phyloP scores from a whole-genome alignment of 2,113 vertebrate genomes.

The Sceloporus undulatus region DNA sequence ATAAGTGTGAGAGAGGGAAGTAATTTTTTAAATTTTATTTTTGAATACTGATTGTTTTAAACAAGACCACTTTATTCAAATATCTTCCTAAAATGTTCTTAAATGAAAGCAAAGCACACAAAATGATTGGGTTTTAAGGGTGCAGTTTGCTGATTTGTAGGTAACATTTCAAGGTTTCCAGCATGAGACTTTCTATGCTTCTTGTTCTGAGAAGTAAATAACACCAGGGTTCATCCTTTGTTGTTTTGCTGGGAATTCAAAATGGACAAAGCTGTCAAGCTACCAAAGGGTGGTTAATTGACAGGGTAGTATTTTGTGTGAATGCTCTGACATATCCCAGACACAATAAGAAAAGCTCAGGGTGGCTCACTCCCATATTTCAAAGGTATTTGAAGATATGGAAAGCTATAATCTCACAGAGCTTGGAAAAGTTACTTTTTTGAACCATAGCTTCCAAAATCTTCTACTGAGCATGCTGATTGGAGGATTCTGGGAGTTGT shows the following conservation, averaged over 20 bases:
- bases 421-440: too few species aligned
- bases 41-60: conserved; percentile 63
- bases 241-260: neutral
- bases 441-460: too few species aligned
- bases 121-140: conserved; percentile 53
- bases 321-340: neutral
- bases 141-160: conserved; percentile 49
- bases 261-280: neutral
- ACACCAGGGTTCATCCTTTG: neutral
- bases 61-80: conserved; percentile 65
- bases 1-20: conserved; percentile 45
- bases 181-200: neutral
- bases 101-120: conserved; percentile 37
- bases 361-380: neutral
- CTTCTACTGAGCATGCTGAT: too few species aligned
- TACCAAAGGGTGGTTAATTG: neutral
- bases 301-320: neutral
- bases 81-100: conserved; percentile 64
- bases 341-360: neutral
- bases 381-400: too few species aligned
- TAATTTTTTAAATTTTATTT: conserved; percentile 46
- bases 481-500: too few species aligned
- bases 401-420: neutral
- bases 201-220: neutral
- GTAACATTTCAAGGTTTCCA: conserved; percentile 15